phyloP scores from a whole-genome alignment of 2,888 invertebrate genomes.

The Drosophila antonietae region DNA sequence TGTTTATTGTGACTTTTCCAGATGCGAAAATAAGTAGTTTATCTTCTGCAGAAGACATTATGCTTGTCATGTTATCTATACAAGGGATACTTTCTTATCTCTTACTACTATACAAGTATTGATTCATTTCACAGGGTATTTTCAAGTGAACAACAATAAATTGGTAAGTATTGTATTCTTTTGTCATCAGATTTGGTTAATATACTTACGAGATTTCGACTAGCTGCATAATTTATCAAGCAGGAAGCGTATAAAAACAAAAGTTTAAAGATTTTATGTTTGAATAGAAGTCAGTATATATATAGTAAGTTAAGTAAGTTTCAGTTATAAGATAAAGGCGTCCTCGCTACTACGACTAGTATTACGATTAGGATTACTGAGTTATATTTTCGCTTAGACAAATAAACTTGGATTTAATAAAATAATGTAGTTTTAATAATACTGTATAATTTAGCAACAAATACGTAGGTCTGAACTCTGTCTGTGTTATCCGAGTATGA shows the following conservation, averaged over 20 bases:
- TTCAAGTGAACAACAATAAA: background rate
- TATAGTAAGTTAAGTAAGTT: too few species aligned
- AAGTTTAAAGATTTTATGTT: background rate
- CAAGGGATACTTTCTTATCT: background rate
- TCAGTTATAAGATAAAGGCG: too few species aligned
- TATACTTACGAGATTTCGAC: constrained; percentile 18
- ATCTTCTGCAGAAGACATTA: background rate
- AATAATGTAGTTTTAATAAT: too few species aligned
- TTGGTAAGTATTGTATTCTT: background rate
- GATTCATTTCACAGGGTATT: background rate
- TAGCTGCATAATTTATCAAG: background rate
- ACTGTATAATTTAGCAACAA: too few species aligned
- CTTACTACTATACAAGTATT: background rate
- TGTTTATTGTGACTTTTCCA: background rate
- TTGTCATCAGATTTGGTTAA: constrained; percentile 22
- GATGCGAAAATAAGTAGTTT: too few species aligned
- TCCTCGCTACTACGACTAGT: too few species aligned
- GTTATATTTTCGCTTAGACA: too few species aligned
- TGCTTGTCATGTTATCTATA: background rate
- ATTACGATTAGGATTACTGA: too few species aligned
- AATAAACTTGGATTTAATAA: too few species aligned
- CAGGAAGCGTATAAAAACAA: background rate
- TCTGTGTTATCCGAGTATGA: too few species aligned
- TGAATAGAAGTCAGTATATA: background rate
- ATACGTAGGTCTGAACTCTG: too few species aligned